Evolutionary conservation across 2,888 invertebrate genomes (phyloP).

Genomic region (Theretra japonica): DNA sequence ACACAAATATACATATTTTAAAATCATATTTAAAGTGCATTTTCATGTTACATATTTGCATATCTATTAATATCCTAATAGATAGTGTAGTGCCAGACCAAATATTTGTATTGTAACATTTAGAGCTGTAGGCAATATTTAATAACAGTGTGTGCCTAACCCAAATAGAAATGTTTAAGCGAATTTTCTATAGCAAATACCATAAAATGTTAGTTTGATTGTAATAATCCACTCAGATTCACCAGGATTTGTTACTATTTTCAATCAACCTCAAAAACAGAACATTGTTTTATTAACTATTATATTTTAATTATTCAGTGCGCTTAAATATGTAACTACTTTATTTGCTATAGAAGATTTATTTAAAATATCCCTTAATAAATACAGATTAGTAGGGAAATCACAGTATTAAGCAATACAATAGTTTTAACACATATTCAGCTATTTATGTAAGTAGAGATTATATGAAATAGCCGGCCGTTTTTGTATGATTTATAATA

Average conservation of each 20-base stretch:
- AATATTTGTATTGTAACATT: slow-evolving; percentile 32
- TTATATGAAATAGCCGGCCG: slow-evolving; percentile 9
- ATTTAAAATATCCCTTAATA: neutral
- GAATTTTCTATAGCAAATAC: neutral
- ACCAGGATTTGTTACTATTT: too few relatives aligned
- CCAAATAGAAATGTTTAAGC: neutral
- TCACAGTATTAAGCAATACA: neutral
- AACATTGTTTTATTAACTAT: too few relatives aligned
- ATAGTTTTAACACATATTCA: neutral
- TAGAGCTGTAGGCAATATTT: slow-evolving; percentile 7
- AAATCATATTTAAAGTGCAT: neutral
- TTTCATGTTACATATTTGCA: slow-evolving; percentile 4
- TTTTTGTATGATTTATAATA: neutral
- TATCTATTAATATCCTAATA: slow-evolving; percentile 16
- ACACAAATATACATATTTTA: neutral
- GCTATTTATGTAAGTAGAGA: slow-evolving; percentile 1
- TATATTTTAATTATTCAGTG: too few relatives aligned
- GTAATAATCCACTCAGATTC: too few relatives aligned
- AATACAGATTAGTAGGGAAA: neutral
- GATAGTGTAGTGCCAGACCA: slow-evolving; percentile 37
- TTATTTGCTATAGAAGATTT: slow-evolving; percentile 9
- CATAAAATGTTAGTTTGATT: too few relatives aligned
- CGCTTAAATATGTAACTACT: too few relatives aligned
- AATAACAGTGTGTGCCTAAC: slow-evolving; percentile 10
- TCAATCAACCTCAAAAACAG: too few relatives aligned